These are phyloP conservation scores for Alouatta palliata DNA, from an alignment of 2,113 vertebrate species.

Conservation along the genomic window DNA sequence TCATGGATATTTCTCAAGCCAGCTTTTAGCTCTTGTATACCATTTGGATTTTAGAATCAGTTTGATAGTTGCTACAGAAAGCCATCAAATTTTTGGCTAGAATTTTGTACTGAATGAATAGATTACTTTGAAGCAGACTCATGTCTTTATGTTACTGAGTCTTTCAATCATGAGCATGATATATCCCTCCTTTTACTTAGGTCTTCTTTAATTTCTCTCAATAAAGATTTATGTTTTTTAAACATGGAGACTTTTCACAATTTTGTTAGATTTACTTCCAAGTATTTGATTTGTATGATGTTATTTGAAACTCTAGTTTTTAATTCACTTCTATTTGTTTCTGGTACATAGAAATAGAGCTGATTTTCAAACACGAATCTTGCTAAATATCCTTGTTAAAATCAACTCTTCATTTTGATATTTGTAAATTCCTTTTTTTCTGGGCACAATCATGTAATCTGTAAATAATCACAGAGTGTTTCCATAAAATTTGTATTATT, in stretches of 20 bases:
- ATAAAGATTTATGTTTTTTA: neutral
- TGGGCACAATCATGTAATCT: neutral
- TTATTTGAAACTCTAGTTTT: neutral
- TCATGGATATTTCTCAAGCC: neutral
- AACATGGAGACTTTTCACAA: neutral
- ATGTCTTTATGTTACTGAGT: neutral
- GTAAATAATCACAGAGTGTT: neutral
- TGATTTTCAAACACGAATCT: neutral
- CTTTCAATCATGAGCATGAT: neutral
- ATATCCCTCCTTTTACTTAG: neutral
- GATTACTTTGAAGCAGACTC: neutral
- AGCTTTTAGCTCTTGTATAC: neutral
- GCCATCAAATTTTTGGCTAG: neutral
- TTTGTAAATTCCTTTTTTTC: neutral
- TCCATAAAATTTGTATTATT: neutral
- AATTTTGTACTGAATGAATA: neutral
- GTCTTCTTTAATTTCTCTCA: neutral
- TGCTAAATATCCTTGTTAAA: neutral
- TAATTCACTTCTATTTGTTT: neutral
- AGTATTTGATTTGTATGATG: neutral
- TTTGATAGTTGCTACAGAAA: neutral
- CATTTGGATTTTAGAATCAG: neutral
- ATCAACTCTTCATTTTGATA: neutral
- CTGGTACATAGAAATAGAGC: neutral
- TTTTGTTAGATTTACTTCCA: neutral